Percentiles rank a stretch among this genome's conserved stretches.
phyloP scores from a whole-genome alignment of 2,797 vertebrate species.

The Lacerta viridis region DNA sequence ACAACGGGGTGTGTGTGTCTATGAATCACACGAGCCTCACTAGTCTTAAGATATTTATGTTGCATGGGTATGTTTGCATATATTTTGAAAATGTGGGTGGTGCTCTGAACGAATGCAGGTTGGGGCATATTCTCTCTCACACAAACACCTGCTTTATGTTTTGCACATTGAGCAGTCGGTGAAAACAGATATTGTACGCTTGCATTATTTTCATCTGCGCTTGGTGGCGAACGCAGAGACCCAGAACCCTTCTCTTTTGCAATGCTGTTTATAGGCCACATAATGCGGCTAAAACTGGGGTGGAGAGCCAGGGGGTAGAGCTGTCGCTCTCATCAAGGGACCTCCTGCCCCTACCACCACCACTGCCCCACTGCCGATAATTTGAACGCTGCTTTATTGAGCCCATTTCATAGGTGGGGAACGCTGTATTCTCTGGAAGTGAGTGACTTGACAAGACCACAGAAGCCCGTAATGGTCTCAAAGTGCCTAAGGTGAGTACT shows the following conservation, averaged over 20 bases:
- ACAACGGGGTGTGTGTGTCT: neutral
- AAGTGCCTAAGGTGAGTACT: neutral
- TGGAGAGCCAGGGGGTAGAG: neutral
- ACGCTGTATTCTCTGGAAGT: too few relatives aligned
- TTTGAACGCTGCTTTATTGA: neutral
- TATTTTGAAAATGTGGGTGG: conserved; percentile 1
- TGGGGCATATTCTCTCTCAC: neutral
- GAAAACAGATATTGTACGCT: neutral
- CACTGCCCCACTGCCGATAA: neutral
- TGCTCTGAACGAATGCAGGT: neutral
- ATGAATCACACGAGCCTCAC: neutral
- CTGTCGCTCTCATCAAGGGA: neutral
- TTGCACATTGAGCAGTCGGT: neutral
- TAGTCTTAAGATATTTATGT: neutral
- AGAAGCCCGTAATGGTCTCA: neutral
- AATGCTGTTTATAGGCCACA: neutral
- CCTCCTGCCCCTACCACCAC: neutral
- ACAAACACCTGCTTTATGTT: neutral
- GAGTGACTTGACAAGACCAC: neutral
- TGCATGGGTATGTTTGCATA: neutral
- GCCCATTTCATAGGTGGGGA: neutral
- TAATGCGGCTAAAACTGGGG: neutral
- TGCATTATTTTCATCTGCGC: neutral
- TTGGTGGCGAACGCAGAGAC: neutral
- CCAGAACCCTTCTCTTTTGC: neutral